Base-by-base conservation (phyloP, 2,888 invertebrate genomes). In the Phymatocera aterrima region DNA sequence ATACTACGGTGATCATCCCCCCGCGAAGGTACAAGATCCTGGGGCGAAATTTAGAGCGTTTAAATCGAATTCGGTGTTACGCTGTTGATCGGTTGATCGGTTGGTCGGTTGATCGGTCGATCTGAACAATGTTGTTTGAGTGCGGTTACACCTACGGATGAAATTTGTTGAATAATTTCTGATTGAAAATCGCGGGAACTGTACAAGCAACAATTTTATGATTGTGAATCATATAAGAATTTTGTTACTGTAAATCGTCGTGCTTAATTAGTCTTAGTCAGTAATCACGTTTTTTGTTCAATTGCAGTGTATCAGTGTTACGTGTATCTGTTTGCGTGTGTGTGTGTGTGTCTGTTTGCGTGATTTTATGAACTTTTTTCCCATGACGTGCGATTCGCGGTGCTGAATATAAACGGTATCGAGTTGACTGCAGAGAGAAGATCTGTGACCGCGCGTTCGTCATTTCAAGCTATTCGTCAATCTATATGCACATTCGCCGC, bases 1-100 rank as follows among this genome's bases (percentile, higher is more conserved):
- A 79, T 70, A 77, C 68, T 68, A 28, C 79, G 82, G 79, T 80
- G 78, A 68, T 43, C 78, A 80, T 72, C 79, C 68, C 77, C 34
- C 46, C 46, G 77, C 60, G 28, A 43, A 40, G 28, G 8, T 8
- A 31, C 18, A 18, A n/a, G 34, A 72, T 18, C 34, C 21, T 28
- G 46, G 51, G 51, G 34, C 34, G 31, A 51, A 24, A 40, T 37
- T 37, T 21, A 6, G n/a, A 37, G 28, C 5, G 18, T 64, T 64
- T 64, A n/a, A n/a, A n/a, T n/a, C n/a, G n/a, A n/a, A n/a, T n/a
- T n/a, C n/a, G n/a, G n/a, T n/a, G n/a, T n/a, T n/a, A n/a, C n/a
- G n/a, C n/a, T n/a, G n/a, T n/a, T n/a, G n/a, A n/a, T n/a, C n/a
- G n/a, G n/a, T n/a, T n/a, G n/a, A n/a, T n/a, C n/a, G n/a, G n/a